A percentile compares a stretch with the other conserved stretches of the same genome.
Conservation (phyloP, 2,113 vertebrate genomes). For the Clinocottus analis region DNA sequence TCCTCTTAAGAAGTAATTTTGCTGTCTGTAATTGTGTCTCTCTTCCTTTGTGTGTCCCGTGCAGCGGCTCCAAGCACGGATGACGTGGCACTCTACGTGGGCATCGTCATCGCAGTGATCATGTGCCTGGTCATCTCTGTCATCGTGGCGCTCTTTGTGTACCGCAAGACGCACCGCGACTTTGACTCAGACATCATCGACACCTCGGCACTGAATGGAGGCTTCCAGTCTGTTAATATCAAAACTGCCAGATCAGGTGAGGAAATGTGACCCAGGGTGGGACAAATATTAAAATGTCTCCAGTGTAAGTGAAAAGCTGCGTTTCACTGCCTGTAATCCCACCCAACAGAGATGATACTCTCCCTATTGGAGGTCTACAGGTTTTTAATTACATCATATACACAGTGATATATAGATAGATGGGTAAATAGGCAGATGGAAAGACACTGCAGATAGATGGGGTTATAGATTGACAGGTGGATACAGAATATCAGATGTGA, state of each 20-base stretch:
- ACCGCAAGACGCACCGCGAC: conserved; percentile 95
- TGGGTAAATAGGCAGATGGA: background rate
- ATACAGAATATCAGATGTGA: conserved; percentile 17
- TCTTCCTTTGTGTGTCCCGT: conserved; percentile 30
- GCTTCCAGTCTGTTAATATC: conserved; percentile 95
- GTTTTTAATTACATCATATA: background rate
- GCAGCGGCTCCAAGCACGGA: conserved; percentile 92
- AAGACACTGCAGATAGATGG: background rate
- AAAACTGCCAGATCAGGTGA: conserved; percentile 95
- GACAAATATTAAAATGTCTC: background rate
- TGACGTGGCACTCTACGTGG: conserved; percentile 92
- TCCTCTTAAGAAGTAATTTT: conserved; percentile 5
- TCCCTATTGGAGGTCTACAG: background rate
- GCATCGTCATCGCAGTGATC: conserved; percentile 92
- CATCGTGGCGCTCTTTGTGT: conserved; percentile 92
- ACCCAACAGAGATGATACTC: background rate
- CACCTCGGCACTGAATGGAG: conserved; percentile 92
- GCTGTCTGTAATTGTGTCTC: background rate
- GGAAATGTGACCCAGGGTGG: conserved; percentile 15
- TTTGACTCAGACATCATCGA: conserved; percentile 96
- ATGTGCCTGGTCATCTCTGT: conserved; percentile 94
- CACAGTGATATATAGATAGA: background rate
- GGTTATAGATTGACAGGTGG: background rate
- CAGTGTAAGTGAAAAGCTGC: background rate
- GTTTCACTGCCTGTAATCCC: background rate